Conservation (phyloP, 2,888 invertebrate genomes). For the Ptilodon capucinus region DNA sequence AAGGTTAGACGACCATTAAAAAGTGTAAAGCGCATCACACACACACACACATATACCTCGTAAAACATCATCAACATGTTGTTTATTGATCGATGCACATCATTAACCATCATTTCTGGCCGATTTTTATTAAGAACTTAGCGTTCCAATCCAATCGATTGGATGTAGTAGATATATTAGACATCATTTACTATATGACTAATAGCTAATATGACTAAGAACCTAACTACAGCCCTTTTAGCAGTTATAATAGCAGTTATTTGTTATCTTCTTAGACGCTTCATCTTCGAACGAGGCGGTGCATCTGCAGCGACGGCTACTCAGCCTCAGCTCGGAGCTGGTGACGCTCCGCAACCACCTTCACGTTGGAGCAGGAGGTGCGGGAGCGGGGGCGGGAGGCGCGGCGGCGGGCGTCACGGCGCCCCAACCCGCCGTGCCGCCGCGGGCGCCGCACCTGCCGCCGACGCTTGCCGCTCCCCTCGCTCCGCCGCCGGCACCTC, state of each 20-base stretch:
- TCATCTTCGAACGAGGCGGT: constrained; percentile 97
- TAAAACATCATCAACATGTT: too few species aligned
- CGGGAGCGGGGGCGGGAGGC: constrained; percentile 26
- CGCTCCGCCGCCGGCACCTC: constrained; percentile 38
- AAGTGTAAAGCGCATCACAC: too few species aligned
- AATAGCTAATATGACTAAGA: too few species aligned
- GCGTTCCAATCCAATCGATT: too few species aligned
- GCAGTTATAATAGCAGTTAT: neutral
- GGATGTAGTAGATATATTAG: too few species aligned
- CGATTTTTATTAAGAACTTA: too few species aligned
- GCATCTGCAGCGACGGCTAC: constrained; percentile 94
- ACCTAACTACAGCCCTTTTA: too few species aligned
- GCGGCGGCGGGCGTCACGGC: constrained; percentile 28
- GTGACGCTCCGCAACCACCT: constrained; percentile 95
- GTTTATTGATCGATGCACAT: too few species aligned
- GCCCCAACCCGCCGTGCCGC: constrained; percentile 54
- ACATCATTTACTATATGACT: too few species aligned
- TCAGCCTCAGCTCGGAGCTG: constrained; percentile 95
- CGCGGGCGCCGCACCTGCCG: constrained; percentile 49
- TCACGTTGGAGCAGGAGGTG: constrained; percentile 84
- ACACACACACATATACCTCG: too few species aligned
- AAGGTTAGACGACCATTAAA: too few species aligned
- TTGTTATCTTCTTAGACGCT: constrained; percentile 89
- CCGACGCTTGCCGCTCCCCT: constrained; percentile 53
- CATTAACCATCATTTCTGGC: too few species aligned